A percentile compares a stretch with the other conserved stretches of the same genome.
Conservation (phyloP, 2,113 vertebrate genomes). For the Numenius arquata region DNA sequence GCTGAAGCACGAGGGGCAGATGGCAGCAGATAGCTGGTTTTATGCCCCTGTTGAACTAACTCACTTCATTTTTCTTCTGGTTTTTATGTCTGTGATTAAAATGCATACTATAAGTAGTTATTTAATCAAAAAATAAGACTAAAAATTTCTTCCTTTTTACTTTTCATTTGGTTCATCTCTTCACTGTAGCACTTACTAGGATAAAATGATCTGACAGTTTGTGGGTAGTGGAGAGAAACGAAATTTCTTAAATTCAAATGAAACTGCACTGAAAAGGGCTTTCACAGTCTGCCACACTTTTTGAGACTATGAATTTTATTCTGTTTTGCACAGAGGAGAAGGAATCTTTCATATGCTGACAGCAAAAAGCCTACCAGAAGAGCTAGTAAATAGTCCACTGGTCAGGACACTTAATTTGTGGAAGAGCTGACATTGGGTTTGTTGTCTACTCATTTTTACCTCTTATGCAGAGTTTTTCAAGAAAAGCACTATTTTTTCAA, state of each 20-base stretch:
- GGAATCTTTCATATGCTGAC: background rate
- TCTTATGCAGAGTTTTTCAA: background rate
- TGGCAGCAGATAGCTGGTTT: background rate
- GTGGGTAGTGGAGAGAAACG: background rate
- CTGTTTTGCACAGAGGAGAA: background rate
- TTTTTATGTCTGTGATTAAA: background rate
- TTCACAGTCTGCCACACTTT: background rate
- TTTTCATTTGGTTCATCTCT: background rate
- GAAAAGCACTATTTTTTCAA: background rate
- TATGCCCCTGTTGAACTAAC: background rate
- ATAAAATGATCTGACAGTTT: background rate
- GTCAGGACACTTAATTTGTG: background rate
- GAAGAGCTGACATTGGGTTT: background rate
- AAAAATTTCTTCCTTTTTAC: background rate
- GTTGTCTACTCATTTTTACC: background rate
- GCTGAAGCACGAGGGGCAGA: background rate
- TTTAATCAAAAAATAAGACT: background rate
- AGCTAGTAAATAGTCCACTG: background rate
- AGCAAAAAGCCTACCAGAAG: background rate
- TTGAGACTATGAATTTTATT: background rate
- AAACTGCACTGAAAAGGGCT: background rate
- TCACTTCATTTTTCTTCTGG: background rate
- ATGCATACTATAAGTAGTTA: rapidly evolving
- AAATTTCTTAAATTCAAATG: background rate
- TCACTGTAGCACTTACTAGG: background rate